A percentile compares a stretch with the other conserved stretches of the same genome.
Conservation (phyloP, 2,888 invertebrate genomes). For the Drosophila hamatofila region DNA sequence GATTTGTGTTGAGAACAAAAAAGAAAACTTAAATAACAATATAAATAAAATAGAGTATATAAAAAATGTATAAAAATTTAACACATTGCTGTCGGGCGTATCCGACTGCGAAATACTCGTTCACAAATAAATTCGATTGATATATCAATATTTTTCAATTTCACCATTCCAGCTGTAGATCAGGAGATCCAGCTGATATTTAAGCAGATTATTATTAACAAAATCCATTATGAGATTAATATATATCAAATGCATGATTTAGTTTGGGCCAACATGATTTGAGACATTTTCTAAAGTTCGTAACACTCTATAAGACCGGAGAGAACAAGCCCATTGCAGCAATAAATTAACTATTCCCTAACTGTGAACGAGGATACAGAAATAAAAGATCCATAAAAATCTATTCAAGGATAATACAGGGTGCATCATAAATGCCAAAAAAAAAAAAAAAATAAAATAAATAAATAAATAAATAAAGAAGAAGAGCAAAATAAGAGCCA, state of each 20-base stretch:
- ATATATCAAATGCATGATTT: too few species aligned
- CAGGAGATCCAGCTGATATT: too few species aligned
- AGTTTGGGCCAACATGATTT: too few species aligned
- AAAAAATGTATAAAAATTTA: background rate
- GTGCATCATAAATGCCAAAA: slow-evolving; percentile 65
- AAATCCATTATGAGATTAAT: too few species aligned
- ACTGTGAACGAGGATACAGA: background rate
- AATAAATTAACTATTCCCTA: too few species aligned
- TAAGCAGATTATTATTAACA: too few species aligned
- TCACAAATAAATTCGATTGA: background rate
- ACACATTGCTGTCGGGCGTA: background rate
- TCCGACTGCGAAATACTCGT: background rate
- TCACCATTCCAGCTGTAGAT: too few species aligned
- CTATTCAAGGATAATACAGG: slow-evolving; percentile 70
- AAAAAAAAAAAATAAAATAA: background rate
- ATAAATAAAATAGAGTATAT: background rate
- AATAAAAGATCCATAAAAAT: background rate
- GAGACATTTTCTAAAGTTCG: too few species aligned
- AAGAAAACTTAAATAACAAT: background rate
- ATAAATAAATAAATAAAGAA: background rate
- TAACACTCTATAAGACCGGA: too few species aligned
- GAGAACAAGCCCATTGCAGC: too few species aligned
- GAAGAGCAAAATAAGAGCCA: slow-evolving; percentile 16
- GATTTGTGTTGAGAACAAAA: slow-evolving; percentile 4
- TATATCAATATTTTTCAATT: background rate